These are phyloP conservation scores for Phalacrocorax brasilianus DNA, from an alignment of 2,113 vertebrate species.

Conservation along the genomic window DNA sequence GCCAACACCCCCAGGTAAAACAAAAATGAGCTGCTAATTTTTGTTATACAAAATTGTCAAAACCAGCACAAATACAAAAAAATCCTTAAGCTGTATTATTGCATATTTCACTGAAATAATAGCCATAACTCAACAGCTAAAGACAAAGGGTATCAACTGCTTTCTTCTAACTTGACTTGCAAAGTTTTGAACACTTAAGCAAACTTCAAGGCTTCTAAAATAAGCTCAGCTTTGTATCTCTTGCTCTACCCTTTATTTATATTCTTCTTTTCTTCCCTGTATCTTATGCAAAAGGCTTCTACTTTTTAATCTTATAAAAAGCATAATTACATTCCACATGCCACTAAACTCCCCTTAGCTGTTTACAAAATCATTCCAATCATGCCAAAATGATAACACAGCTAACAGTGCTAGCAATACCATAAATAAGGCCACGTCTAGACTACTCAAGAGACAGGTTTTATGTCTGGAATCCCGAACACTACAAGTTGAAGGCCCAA, in stretches of 20 bases:
- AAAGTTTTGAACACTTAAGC: not conserved
- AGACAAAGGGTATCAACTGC: not conserved
- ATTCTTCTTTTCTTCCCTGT: not conserved
- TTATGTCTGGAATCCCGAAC: constrained; percentile 3
- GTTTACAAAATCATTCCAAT: constrained; percentile 6
- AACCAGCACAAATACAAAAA: not conserved
- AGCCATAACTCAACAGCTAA: not conserved
- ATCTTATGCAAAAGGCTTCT: not conserved
- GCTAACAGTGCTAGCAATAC: not conserved
- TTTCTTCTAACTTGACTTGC: not conserved
- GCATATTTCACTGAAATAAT: not conserved
- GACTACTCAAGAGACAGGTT: not conserved
- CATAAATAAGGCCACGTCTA: not conserved
- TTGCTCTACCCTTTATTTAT: not conserved
- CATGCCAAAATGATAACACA: not conserved
- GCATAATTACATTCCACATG: not conserved
- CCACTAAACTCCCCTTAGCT: not conserved
- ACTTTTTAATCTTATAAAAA: not conserved
- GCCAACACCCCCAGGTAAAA: too few species aligned
- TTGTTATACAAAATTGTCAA: not conserved
- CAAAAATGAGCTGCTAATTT: not conserved
- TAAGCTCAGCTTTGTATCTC: not conserved
- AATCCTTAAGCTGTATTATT: not conserved
- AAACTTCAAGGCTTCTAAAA: not conserved
- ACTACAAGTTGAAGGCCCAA: not conserved